These are phyloP conservation scores for Homalodisca vitripennis DNA, from an alignment of 1,140 invertebrate species.

Conservation along the genomic window DNA sequence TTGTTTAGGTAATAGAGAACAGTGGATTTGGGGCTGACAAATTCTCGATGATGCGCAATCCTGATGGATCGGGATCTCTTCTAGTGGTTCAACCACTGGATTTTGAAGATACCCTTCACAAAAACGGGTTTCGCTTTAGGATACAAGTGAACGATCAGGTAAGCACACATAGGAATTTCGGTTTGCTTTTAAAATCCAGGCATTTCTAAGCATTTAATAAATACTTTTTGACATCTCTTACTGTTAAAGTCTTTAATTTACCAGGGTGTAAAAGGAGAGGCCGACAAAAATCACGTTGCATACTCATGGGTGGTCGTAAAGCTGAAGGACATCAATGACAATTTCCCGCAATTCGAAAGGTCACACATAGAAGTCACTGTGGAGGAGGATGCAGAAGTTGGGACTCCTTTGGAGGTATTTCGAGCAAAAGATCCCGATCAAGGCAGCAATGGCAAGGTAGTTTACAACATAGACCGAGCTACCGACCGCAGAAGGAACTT, in stretches of 20 bases:
- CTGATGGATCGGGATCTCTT: slow-evolving; percentile 89
- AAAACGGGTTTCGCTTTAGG: slow-evolving; percentile 87
- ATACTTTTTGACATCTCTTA: not conserved
- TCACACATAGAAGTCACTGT: slow-evolving; percentile 90
- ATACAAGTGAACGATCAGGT: slow-evolving; percentile 89
- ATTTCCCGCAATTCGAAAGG: slow-evolving; percentile 87
- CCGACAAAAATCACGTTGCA: slow-evolving; percentile 91
- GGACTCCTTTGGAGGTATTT: slow-evolving; percentile 74
- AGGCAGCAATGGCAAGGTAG: slow-evolving; percentile 85
- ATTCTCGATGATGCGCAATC: slow-evolving; percentile 94
- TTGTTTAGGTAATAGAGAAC: slow-evolving; percentile 73
- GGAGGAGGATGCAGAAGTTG: slow-evolving; percentile 84
- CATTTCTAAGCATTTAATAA: not conserved
- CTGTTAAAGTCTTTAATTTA: slow-evolving; percentile 35
- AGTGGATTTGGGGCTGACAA: slow-evolving; percentile 93
- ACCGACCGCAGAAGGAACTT: slow-evolving; percentile 90
- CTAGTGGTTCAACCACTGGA: slow-evolving; percentile 92
- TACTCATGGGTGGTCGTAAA: slow-evolving; percentile 93
- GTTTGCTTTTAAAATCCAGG: no score
- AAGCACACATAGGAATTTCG: slow-evolving; percentile 21
- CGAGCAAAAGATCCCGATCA: slow-evolving; percentile 89
- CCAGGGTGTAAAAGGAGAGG: slow-evolving; percentile 88
- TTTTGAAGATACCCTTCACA: slow-evolving; percentile 87
- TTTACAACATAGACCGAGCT: slow-evolving; percentile 84
- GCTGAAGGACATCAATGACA: slow-evolving; percentile 90